A percentile compares a stretch with the other conserved stretches of the same genome.
Conservation (phyloP, 2,797 vertebrate genomes). For the Eurystomus glaucurus region DNA sequence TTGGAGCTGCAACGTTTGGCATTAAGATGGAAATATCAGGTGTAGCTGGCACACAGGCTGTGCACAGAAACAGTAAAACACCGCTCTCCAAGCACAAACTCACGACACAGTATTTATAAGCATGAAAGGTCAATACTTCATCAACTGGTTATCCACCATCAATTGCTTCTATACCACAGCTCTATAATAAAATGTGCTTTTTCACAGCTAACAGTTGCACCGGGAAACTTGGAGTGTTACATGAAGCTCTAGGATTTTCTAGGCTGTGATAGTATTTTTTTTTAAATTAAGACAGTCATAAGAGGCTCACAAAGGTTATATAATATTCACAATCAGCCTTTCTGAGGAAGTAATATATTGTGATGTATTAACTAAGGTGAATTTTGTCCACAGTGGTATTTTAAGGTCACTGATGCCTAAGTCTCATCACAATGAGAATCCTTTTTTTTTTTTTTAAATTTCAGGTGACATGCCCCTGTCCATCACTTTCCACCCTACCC, state of each 20-base stretch:
- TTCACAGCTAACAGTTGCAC: neutral
- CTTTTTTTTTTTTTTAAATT: neutral
- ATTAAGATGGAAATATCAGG: neutral
- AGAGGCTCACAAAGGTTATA: neutral
- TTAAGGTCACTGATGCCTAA: neutral
- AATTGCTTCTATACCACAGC: neutral
- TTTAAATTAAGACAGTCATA: neutral
- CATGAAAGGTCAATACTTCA: neutral
- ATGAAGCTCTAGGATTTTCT: neutral
- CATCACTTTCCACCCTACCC: neutral
- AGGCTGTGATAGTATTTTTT: neutral
- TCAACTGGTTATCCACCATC: neutral
- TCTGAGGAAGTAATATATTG: neutral
- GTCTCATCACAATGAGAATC: neutral
- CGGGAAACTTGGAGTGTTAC: neutral
- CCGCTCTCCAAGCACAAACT: fast-evolving
- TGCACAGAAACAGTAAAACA: fast-evolving
- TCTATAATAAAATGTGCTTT: neutral
- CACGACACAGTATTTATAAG: neutral
- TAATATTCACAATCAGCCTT: neutral
- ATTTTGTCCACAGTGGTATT: neutral
- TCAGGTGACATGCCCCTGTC: neutral
- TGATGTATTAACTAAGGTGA: neutral
- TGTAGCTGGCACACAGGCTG: neutral
- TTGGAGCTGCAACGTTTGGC: neutral